Evolutionary conservation across 2,113 vertebrate species (phyloP).

Genomic region (Setophaga petechia): DNA sequence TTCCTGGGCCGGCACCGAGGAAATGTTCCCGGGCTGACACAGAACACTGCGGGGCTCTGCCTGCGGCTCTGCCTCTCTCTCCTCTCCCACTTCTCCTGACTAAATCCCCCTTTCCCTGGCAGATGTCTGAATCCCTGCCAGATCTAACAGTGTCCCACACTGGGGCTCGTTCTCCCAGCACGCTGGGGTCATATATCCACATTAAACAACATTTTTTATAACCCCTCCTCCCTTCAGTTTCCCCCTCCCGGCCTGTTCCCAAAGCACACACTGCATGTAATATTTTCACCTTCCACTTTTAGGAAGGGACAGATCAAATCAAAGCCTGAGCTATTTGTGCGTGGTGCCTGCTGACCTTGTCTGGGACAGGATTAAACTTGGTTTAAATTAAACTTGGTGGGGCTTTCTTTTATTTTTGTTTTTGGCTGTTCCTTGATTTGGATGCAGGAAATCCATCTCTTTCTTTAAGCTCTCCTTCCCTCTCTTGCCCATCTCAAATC

Average conservation of each 20-base stretch:
- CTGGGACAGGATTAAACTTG: constrained; percentile 47
- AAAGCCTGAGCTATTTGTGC: background rate
- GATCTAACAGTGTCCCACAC: background rate
- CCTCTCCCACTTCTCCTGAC: background rate
- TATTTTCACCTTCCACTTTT: background rate
- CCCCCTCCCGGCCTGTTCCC: background rate
- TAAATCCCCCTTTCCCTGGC: constrained; percentile 17
- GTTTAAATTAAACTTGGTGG: constrained; percentile 18
- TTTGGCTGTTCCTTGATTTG: background rate
- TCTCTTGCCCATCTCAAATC: constrained; percentile 7
- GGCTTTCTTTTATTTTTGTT: background rate
- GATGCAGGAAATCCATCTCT: background rate
- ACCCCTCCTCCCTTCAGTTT: background rate
- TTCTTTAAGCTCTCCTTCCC: constrained; percentile 2
- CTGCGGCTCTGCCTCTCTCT: background rate
- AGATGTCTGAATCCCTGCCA: constrained; percentile 39
- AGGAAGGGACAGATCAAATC: background rate
- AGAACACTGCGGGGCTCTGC: background rate
- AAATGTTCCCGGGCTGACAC: too few relatives aligned
- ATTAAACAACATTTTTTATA: background rate
- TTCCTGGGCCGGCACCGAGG: too few relatives aligned
- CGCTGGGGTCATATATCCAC: background rate
- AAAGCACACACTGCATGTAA: rapidly evolving
- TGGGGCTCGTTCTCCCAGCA: background rate
- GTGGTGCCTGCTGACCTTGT: background rate